phyloP scores from a whole-genome alignment of 2,113 vertebrate genomes.

The Turdus rufiventris region DNA sequence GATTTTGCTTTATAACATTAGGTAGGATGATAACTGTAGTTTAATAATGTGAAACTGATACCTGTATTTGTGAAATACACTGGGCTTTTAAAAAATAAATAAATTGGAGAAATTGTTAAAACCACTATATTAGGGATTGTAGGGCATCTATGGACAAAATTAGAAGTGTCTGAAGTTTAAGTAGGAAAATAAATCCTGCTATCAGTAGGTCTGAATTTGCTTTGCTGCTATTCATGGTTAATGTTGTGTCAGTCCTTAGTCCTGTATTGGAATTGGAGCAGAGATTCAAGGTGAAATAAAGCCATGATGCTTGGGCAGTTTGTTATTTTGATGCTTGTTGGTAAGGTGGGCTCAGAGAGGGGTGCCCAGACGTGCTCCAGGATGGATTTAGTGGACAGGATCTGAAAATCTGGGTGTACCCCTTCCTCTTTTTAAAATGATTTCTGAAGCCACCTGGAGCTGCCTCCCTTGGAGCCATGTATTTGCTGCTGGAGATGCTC shows the following conservation, averaged over 20 bases:
- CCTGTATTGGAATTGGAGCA: not conserved
- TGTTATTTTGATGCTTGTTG: not conserved
- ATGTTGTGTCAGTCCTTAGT: not conserved
- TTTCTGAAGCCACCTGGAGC: not conserved
- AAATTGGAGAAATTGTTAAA: not conserved
- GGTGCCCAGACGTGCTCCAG: accelerated
- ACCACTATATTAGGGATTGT: not conserved
- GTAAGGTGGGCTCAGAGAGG: not conserved
- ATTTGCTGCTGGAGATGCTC: not conserved
- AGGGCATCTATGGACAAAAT: not conserved
- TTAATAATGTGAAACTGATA: not conserved
- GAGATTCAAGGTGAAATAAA: not conserved
- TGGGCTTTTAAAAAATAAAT: not conserved
- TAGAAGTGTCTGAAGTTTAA: not conserved
- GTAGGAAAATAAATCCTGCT: not conserved
- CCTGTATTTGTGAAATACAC: not conserved
- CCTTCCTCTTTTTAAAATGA: not conserved
- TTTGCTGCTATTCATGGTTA: not conserved
- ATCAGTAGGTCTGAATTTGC: not conserved
- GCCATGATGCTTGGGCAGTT: not conserved
- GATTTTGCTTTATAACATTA: not conserved
- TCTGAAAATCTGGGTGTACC: not conserved
- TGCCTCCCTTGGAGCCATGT: accelerated
- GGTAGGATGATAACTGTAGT: not conserved
- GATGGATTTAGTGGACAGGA: not conserved